Evolutionary conservation across 37 sponge, comb jelly and placozoan species (phyloP).

Genomic region (Ephydatia muelleri): DNA sequence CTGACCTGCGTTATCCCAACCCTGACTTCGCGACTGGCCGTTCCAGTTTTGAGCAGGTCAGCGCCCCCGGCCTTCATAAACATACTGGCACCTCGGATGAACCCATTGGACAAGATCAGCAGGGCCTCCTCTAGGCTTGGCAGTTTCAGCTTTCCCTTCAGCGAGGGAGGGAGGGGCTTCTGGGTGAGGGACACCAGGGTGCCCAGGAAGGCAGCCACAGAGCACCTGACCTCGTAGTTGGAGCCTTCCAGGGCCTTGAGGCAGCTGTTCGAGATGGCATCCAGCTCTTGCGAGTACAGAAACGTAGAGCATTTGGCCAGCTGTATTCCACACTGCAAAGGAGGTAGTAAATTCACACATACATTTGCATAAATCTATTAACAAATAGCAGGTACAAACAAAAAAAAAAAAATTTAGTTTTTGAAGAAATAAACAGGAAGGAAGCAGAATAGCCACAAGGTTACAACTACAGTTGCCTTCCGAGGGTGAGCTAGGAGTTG

Average conservation of each 20-base stretch:
- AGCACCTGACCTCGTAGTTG: constrained; percentile 72
- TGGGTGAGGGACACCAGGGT: constrained; percentile 70
- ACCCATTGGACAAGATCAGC: constrained; percentile 72
- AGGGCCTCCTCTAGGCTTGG: constrained; percentile 77
- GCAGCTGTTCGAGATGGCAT: constrained; percentile 71
- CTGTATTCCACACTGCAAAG: constrained; percentile 65
- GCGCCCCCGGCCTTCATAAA: constrained; percentile 76
- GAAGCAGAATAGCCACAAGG: no score
- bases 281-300: constrained; percentile 81
- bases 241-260: constrained; percentile 87
- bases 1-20: constrained; percentile 87
- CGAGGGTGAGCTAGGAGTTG: no score
- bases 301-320: constrained; percentile 54
- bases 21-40: constrained; percentile 79
- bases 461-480: no score
- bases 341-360: background rate
- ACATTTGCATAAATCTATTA: no score
- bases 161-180: constrained; percentile 50
- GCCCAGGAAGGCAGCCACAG: constrained; percentile 80
- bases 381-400: no score
- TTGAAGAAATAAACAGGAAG: no score
- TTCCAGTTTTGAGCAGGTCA: constrained; percentile 77
- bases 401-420: no score
- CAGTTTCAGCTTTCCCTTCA: constrained; percentile 70
- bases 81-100: constrained; percentile 72